phyloP scores from a whole-genome alignment of 2,888 invertebrate species.

The Sphaerophoria taeniata region DNA sequence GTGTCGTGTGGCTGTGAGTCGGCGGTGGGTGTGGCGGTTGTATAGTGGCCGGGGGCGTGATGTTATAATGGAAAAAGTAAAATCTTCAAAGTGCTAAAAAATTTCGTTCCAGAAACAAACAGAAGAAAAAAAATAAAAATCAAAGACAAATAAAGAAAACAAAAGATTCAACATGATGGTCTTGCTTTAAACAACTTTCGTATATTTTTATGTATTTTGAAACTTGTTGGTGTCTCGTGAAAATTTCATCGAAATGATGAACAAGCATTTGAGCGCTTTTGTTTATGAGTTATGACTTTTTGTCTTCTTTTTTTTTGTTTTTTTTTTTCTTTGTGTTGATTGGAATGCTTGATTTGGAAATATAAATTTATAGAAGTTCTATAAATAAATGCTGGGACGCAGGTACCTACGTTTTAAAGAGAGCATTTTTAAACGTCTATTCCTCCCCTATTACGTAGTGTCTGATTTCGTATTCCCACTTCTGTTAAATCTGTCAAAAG shows the following conservation, averaged over 20 bases:
- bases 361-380: too few relatives aligned
- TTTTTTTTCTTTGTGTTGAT: too few relatives aligned
- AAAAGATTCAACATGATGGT: not conserved
- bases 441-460: too few relatives aligned
- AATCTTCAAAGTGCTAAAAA: conserved; percentile 22
- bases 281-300: not conserved
- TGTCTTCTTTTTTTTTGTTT: not conserved
- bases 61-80: conserved; percentile 8
- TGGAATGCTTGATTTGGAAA: too few relatives aligned
- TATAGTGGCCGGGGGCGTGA: too few relatives aligned
- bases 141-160: conserved; percentile 7
- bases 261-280: not conserved
- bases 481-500: too few relatives aligned
- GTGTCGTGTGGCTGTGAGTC: too few relatives aligned
- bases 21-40: too few relatives aligned
- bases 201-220: conserved; percentile 2
- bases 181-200: not conserved
- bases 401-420: too few relatives aligned
- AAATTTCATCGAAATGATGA: conserved; percentile 31
- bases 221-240: not conserved
- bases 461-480: too few relatives aligned
- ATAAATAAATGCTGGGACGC: too few relatives aligned
- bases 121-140: not conserved
- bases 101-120: conserved; percentile 5
- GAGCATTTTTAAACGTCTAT: too few relatives aligned